Evolutionary conservation across 2,797 vertebrate species (phyloP).

Genomic region (Epinephelus coioides): DNA sequence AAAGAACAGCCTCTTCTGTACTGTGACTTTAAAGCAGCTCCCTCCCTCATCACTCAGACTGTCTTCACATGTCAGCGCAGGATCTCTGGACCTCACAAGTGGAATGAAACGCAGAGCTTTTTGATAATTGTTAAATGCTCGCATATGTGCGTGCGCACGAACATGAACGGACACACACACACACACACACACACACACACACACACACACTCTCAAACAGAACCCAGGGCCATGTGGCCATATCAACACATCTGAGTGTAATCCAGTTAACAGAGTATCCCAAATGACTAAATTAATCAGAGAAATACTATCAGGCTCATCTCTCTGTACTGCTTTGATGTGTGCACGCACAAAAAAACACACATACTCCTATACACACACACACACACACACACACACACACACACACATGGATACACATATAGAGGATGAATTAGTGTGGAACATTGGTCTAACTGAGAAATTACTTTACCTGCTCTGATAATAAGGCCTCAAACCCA

Average conservation of each 20-base stretch:
- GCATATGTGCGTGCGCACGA: conserved; percentile 37
- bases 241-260: conserved; percentile 86
- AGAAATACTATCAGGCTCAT: conserved; percentile 83
- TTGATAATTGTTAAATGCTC: conserved; percentile 65
- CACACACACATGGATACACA: conserved; percentile 50
- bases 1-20: conserved; percentile 13
- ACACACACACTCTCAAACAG: conserved; percentile 55
- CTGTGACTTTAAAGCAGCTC: conserved; percentile 15
- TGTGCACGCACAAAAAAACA: conserved; percentile 83
- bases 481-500: conserved; percentile 95
- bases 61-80: conserved; percentile 29
- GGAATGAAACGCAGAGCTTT: conserved; percentile 62
- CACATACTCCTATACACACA: conserved; percentile 27
- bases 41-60: conserved; percentile 16
- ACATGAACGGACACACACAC: conserved; percentile 28
- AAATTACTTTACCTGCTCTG: conserved; percentile 96
- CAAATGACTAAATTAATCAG: conserved; percentile 89
- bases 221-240: conserved; percentile 81
- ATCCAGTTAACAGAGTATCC: conserved; percentile 87
- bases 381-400: conserved; percentile 21
- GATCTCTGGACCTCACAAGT: conserved; percentile 78
- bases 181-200: conserved; percentile 37
- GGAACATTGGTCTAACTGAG: conserved; percentile 93
- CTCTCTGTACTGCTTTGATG: conserved; percentile 91
- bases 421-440: conserved; percentile 73